Percentiles rank a stretch among this genome's conserved stretches.
Conservation (phyloP, 2,113 vertebrate genomes). For the Geococcyx californianus region DNA sequence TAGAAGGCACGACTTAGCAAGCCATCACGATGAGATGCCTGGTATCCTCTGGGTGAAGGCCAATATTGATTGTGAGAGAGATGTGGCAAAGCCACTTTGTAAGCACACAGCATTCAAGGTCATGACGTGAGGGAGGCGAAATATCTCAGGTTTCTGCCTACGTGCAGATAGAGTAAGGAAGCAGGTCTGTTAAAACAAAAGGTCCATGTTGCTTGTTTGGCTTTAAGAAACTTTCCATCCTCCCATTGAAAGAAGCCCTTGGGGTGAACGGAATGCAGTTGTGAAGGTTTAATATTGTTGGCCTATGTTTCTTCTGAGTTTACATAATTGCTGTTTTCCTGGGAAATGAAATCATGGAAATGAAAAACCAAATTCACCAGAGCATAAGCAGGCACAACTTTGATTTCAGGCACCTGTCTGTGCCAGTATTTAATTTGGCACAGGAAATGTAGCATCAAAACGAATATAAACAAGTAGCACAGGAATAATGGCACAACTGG, state of each 20-base stretch:
- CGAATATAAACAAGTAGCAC: conserved; percentile 10
- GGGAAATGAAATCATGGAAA: conserved; percentile 59
- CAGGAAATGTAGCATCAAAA: conserved; percentile 30
- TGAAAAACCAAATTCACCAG: conserved; percentile 15
- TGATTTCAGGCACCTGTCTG: conserved; percentile 58
- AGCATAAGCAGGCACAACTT: conserved; percentile 44
- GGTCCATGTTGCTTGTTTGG: conserved; percentile 17
- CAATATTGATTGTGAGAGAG: background rate
- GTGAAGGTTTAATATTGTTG: conserved; percentile 22
- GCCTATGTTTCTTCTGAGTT: background rate
- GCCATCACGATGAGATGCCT: background rate
- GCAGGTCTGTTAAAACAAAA: conserved; percentile 49
- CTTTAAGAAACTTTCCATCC: conserved; percentile 63
- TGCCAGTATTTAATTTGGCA: conserved; percentile 63
- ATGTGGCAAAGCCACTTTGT: background rate
- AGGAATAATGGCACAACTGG: conserved; percentile 44
- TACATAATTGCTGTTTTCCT: conserved; percentile 57
- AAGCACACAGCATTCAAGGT: background rate
- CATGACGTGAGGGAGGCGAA: background rate
- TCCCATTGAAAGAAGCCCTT: conserved; percentile 41
- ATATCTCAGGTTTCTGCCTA: conserved; percentile 6
- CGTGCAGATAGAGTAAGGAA: conserved; percentile 4
- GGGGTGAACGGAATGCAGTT: conserved; percentile 1
- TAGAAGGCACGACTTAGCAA: background rate
- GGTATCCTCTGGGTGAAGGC: background rate